Base-by-base conservation (phyloP, 1,140 invertebrate genomes). In the Drosophila virilis region DNA sequence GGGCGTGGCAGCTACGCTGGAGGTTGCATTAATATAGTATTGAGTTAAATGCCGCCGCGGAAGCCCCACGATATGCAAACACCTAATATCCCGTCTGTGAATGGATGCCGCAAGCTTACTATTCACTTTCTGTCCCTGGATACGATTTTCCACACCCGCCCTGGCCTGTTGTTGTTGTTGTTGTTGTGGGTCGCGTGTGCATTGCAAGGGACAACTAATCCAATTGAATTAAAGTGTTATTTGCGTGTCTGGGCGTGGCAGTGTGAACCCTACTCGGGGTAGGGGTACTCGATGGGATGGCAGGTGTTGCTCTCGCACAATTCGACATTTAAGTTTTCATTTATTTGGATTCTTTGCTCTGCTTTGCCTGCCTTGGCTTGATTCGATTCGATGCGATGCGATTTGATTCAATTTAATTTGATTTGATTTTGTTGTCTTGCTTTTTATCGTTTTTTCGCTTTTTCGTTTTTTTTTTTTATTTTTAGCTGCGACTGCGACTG, bases 151-250 rank as follows among this genome's bases (percentile, higher is more conserved):
- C 22, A 28, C 22, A 28, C 22, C 22, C 0, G 3, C 22, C 22
- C 22, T 28, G 22, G 22, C 5, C 22, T 8, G 33, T 38, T 32
- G 32, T 13, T 45, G 2, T 6, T 13, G 8, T 28, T 12, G 35
- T 38, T 33, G 42, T 22, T 37, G 38, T 62, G 17, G 10, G n/a
- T 37, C 1, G 42, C 32, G 40, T 73, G 69, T 67, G 67, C 17
- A 17, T 66, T 65, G 75, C 64, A 75, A 61, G 64, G 58, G 33
- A 75, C 64, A 81, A 45, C 83, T 86, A 86, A 86, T 86, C 82
- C 82, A 88, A 86, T 86, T 88, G 82, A 79, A 82, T 83, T 86
- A 73, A 88, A 88, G 78, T 72, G 75, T 64, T 72, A 81, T 65
- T 82, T 71, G 74, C 46, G 15, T 48, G 67, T 61, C 72, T 59